Percentiles rank a stretch among this genome's conserved stretches.
Conservation (phyloP, 2,113 vertebrate species). For the Corythornis cristatus region DNA sequence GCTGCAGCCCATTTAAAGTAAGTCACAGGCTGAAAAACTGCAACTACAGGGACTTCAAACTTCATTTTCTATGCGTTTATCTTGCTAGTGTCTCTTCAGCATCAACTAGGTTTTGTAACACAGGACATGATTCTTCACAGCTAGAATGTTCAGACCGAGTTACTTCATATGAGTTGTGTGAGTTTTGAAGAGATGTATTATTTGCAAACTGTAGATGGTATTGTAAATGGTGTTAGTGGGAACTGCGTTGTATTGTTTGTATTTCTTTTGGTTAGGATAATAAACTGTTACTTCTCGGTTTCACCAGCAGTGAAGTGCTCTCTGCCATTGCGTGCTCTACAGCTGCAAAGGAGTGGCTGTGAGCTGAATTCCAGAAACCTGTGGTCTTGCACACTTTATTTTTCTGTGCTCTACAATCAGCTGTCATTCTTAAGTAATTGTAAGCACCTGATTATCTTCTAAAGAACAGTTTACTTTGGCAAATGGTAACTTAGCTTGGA, state of each 20-base stretch:
- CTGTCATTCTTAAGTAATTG: neutral
- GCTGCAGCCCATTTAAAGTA: neutral
- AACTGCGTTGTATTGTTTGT: neutral
- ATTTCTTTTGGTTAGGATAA: rapidly evolving
- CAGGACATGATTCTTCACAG: rapidly evolving
- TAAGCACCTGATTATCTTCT: neutral
- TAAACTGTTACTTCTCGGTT: neutral
- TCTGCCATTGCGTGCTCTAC: neutral
- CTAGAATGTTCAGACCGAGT: neutral
- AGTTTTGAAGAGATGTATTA: neutral
- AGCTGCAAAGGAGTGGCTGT: neutral
- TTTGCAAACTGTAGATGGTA: neutral
- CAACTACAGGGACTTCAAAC: rapidly evolving
- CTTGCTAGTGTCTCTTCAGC: neutral
- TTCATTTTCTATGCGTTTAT: rapidly evolving
- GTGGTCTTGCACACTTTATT: neutral
- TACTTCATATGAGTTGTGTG: neutral
- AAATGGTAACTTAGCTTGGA: neutral
- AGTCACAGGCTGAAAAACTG: neutral
- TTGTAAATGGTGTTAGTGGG: neutral
- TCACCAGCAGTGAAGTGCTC: neutral
- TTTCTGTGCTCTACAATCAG: neutral
- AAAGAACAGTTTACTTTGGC: neutral
- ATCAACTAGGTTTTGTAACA: neutral
- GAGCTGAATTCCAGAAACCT: neutral